Evolutionary conservation across 2,113 vertebrate genomes (phyloP), one percentile per base, ranked within the genome.

Genomic region (Setophaga kirtlandii): DNA sequence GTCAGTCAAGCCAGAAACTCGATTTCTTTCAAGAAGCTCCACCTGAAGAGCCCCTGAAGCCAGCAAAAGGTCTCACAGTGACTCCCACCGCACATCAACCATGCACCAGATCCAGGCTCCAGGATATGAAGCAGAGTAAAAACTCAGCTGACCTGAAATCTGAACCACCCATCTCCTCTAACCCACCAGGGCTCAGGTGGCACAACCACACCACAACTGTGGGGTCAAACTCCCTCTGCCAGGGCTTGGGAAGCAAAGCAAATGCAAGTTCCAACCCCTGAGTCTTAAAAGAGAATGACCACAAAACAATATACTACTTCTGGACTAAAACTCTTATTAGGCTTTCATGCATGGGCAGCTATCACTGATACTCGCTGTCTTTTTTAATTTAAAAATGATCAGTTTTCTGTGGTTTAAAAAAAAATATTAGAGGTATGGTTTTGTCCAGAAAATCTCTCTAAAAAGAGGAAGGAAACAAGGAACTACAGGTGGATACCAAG

Each of bases 41-140:
- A n/a, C 25, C n/a, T 58, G 67, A 76, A 50, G 49, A 71, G 37
- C 23, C 17, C 28, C 25, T 69, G 67, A 39, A 85, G 37, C 13
- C 2, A 3, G 18, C 1, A 39, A 10, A 10, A 78, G 30, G 17
- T 71, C 53, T 41, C 59, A 39, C 3, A 1, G 37, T 0, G 3
- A 21, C 21, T 63, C 39, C 33, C 76, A 15, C 23, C 35, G 15
- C 65, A 39, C 2, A 0, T 47, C 2, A 1, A 6, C 13, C 4
- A 0, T 19, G 55, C 11, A 35, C 6, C 42, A 74, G 31, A 6
- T 44, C 46, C 76, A 73, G 27, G 7, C 8, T 56, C 59, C 37
- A 67, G 20, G 4, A 53, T 7, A 17, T 2, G 27, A 83, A 33
- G 50, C 70, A 47, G 15, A 87, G 3, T 14, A 50, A 71, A 76